Conservation (phyloP, 2,797 vertebrate species). For the Rhabdomys pumilio region DNA sequence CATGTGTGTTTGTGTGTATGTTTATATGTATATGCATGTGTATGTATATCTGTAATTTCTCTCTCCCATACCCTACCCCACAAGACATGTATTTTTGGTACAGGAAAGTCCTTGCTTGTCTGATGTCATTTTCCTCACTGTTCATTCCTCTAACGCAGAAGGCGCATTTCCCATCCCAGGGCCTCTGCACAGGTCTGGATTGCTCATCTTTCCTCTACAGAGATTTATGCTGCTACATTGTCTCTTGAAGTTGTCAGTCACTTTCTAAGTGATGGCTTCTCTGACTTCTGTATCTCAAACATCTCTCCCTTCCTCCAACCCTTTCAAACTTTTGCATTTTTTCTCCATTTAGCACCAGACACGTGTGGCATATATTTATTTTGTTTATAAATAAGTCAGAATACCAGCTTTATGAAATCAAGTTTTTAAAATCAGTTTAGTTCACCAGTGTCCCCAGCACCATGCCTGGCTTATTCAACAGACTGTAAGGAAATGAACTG, state of each 20-base stretch:
- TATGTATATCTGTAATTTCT: background rate
- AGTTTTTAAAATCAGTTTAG: background rate
- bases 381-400: background rate
- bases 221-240: background rate
- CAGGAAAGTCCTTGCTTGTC: background rate
- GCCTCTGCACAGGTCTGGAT: background rate
- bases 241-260: background rate
- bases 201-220: background rate
- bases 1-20: background rate
- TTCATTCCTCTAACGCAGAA: background rate
- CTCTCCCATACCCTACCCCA: background rate
- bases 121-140: background rate
- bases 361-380: background rate
- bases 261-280: background rate
- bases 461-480: background rate
- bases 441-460: background rate
- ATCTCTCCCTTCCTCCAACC: background rate
- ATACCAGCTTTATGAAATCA: background rate
- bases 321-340: background rate
- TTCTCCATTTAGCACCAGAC: background rate
- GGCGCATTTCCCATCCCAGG: background rate
- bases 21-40: background rate
- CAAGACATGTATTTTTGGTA: background rate
- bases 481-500: background rate
- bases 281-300: background rate